A percentile compares a stretch with the other conserved stretches of the same genome.
Evolutionary conservation across 2,113 vertebrate genomes (phyloP).

Genomic region (Plecturocebus donacophilus): DNA sequence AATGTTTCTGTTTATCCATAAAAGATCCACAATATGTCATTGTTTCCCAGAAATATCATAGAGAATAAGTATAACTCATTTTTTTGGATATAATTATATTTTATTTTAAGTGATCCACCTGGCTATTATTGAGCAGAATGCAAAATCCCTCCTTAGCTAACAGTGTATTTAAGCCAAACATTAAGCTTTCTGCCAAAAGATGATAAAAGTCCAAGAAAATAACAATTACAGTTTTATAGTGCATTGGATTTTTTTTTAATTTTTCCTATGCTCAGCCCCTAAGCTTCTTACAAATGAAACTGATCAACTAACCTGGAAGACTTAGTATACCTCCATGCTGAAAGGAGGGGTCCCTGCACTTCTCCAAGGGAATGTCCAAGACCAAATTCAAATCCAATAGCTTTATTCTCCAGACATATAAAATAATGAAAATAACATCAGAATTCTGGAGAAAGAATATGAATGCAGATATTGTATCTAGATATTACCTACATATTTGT

Average conservation of each 20-base stretch:
- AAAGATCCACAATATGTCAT: constrained; percentile 54
- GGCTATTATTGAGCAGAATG: neutral
- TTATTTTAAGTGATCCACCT: constrained; percentile 13
- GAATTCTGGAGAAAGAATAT: neutral
- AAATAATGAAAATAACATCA: constrained; percentile 39
- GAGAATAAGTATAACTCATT: neutral
- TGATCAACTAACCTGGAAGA: constrained; percentile 66
- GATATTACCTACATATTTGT: neutral
- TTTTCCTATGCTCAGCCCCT: constrained; percentile 66
- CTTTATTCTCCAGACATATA: constrained; percentile 70
- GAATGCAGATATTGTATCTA: neutral
- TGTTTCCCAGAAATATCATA: constrained; percentile 1
- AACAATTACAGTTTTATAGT: neutral
- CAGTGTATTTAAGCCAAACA: constrained; percentile 42
- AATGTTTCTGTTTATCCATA: constrained; percentile 75
- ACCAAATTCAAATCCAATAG: constrained; percentile 75
- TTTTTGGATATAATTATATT: neutral
- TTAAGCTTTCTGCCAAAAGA: neutral
- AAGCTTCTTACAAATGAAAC: constrained; percentile 75
- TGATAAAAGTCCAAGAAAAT: constrained; percentile 59
- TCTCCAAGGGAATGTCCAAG: constrained; percentile 70
- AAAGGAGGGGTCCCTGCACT: constrained; percentile 16
- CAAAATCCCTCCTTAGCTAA: neutral
- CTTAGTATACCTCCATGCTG: constrained; percentile 54
- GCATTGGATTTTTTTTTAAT: constrained; percentile 48